phyloP scores from a whole-genome alignment of 2,888 invertebrate species.

The Meganola albula region DNA sequence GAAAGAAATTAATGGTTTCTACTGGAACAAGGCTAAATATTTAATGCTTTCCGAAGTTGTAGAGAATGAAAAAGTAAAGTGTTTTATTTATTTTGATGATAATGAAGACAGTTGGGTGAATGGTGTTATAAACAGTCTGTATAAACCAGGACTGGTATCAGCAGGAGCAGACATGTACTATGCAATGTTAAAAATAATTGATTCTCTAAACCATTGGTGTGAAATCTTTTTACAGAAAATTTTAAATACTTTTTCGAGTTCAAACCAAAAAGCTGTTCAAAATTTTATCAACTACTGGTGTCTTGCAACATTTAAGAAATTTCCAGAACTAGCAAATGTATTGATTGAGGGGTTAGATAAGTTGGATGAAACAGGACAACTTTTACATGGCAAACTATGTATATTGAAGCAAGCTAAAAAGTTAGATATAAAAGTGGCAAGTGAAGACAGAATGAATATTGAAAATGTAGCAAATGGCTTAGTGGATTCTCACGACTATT shows the following conservation, averaged over 20 bases:
- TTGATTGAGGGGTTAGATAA: slow-evolving; percentile 40
- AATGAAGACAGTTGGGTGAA: slow-evolving; percentile 41
- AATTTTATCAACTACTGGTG: slow-evolving; percentile 74
- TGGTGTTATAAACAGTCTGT: slow-evolving; percentile 59
- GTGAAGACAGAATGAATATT: slow-evolving; percentile 11
- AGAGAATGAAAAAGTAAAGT: no score
- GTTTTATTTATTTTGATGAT: no score
- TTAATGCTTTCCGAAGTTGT: slow-evolving; percentile 74
- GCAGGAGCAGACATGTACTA: slow-evolving; percentile 79
- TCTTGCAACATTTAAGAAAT: slow-evolving; percentile 63
- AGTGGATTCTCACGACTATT: slow-evolving; percentile 47
- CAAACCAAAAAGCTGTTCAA: slow-evolving; percentile 49
- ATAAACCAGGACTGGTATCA: slow-evolving; percentile 75
- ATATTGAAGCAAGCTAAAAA: slow-evolving; percentile 60
- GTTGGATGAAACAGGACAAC: slow-evolving; percentile 30
- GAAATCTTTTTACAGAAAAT: slow-evolving; percentile 49
- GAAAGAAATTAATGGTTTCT: slow-evolving; percentile 60
- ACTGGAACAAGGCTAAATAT: slow-evolving; percentile 79
- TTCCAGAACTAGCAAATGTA: slow-evolving; percentile 40
- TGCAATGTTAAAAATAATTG: slow-evolving; percentile 59
- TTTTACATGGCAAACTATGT: slow-evolving; percentile 44
- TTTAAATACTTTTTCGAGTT: slow-evolving; percentile 39
- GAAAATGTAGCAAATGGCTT: slow-evolving; percentile 41
- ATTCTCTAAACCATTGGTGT: slow-evolving; percentile 60
- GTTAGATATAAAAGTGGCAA: slow-evolving; percentile 42